A percentile compares a stretch with the other conserved stretches of the same genome.
phyloP scores from a whole-genome alignment of 1,140 invertebrate genomes.

The Bombus ignitus region DNA sequence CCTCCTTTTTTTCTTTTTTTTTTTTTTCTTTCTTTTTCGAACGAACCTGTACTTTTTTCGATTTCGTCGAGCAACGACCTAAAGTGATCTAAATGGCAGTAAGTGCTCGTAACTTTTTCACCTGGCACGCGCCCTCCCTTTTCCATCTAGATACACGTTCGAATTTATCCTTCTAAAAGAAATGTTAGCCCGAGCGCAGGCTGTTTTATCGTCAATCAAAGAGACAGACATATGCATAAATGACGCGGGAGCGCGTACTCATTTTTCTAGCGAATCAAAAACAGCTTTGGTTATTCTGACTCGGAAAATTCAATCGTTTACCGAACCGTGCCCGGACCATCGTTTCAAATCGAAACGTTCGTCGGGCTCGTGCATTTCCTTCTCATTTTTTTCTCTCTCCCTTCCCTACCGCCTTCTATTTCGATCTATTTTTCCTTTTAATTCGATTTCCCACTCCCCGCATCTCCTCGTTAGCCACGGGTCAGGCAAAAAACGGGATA shows the following conservation, averaged over 20 bases:
- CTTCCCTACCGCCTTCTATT: background rate
- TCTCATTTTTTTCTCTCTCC: background rate
- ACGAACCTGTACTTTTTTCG: background rate
- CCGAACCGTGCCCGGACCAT: background rate
- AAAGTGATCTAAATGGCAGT: background rate
- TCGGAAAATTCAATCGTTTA: constrained; percentile 7
- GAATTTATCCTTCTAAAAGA: background rate
- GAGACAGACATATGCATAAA: background rate
- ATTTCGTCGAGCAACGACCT: background rate
- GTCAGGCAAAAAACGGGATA: constrained; percentile 12
- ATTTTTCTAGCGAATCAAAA: constrained; percentile 13
- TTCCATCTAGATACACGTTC: background rate
- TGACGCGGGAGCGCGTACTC: background rate
- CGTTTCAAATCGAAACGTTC: constrained; percentile 1
- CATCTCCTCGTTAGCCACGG: background rate
- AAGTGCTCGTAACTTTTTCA: constrained; percentile 2
- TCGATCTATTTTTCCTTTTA: constrained; percentile 35
- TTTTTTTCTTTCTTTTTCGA: background rate
- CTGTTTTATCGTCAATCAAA: constrained; percentile 17
- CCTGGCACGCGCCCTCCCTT: background rate
- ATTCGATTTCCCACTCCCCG: background rate
- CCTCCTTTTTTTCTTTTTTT: too few species aligned
- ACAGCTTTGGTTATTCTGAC: constrained; percentile 26
- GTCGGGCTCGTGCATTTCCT: background rate
- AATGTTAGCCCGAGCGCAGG: background rate